phyloP scores from a whole-genome alignment of 1,140 invertebrate species.

The Drosophila chauvacae region DNA sequence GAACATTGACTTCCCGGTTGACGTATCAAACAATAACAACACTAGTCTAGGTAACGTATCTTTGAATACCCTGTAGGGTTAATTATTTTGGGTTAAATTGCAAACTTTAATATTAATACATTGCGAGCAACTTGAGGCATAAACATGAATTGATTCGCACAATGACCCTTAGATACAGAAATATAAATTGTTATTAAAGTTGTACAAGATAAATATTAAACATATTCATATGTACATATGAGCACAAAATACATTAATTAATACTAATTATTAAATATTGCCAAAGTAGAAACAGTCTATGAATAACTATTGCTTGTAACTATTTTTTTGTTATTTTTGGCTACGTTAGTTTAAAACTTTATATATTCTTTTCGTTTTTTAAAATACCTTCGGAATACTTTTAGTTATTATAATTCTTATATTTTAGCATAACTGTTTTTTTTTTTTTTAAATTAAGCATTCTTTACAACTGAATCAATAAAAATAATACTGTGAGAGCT shows the following conservation, averaged over 20 bases:
- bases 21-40: neutral
- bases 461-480: too few relatives aligned
- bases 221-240: neutral
- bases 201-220: neutral
- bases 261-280: too few relatives aligned
- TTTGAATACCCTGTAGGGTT: neutral
- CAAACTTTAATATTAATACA: neutral
- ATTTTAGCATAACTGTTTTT: too few relatives aligned
- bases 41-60: neutral
- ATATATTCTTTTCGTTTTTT: too few relatives aligned
- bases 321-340: too few relatives aligned
- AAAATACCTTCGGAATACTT: too few relatives aligned
- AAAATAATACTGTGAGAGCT: too few relatives aligned
- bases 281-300: too few relatives aligned
- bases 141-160: neutral
- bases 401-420: too few relatives aligned
- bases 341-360: too few relatives aligned
- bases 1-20: neutral
- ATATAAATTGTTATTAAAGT: neutral
- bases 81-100: neutral
- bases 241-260: neutral
- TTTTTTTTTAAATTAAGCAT: too few relatives aligned
- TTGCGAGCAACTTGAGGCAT: neutral
- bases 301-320: too few relatives aligned
- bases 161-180: neutral